Percentiles rank a stretch among this genome's conserved stretches.
These are phyloP conservation scores for Thyatira batis DNA, from an alignment of 2,888 invertebrate species.

Conservation along the genomic window DNA sequence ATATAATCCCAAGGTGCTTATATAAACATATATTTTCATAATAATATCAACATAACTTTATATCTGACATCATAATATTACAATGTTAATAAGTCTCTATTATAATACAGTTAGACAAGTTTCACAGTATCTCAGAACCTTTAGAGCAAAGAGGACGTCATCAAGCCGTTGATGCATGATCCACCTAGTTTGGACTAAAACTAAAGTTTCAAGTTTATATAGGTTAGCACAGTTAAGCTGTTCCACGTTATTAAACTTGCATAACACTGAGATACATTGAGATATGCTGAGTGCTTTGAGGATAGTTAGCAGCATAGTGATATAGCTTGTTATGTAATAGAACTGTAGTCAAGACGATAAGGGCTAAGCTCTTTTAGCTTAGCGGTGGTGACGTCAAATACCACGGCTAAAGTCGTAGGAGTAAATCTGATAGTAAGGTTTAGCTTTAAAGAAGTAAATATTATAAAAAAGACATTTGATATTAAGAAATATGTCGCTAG, in stretches of 20 bases:
- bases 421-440: too few relatives aligned
- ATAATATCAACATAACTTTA: too few relatives aligned
- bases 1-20: too few relatives aligned
- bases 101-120: neutral
- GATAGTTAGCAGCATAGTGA: neutral
- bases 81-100: too few relatives aligned
- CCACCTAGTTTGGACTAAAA: conserved; percentile 1
- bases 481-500: too few relatives aligned
- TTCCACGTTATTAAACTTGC: conserved; percentile 7
- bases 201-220: conserved; percentile 11
- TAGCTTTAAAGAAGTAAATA: too few relatives aligned
- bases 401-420: too few relatives aligned
- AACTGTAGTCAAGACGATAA: neutral
- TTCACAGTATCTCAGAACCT: neutral
- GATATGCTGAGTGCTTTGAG: neutral
- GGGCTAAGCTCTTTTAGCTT: conserved; percentile 9
- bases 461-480: too few relatives aligned
- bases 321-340: neutral
- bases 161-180: neutral
- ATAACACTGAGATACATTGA: conserved; percentile 2
- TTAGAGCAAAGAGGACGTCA: neutral
- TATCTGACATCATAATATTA: too few relatives aligned
- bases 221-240: conserved; percentile 14
- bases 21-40: too few relatives aligned
- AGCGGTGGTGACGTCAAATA: conserved; percentile 24